phyloP scores from a whole-genome alignment of 2,113 vertebrate species.

The Microcebus murinus region DNA sequence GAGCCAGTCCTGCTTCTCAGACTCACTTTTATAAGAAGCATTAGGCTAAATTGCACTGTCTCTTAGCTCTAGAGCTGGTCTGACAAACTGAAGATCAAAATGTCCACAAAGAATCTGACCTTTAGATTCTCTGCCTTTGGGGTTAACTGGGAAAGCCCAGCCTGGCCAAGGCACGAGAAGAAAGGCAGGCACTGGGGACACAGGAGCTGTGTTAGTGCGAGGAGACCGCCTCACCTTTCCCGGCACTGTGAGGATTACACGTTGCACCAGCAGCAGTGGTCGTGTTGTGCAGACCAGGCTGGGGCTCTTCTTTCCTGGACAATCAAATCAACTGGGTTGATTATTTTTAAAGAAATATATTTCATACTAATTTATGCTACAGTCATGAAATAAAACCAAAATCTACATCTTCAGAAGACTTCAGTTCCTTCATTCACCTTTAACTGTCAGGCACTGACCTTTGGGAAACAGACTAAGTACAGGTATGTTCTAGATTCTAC shows the following conservation, averaged over 20 bases:
- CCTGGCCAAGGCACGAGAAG: neutral
- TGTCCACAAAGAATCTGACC: neutral
- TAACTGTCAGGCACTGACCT: neutral
- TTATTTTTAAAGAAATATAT: constrained; percentile 6
- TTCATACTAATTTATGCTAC: neutral
- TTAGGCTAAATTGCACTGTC: neutral
- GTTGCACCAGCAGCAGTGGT: neutral
- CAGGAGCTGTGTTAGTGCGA: neutral
- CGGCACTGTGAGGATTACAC: neutral
- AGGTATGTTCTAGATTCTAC: neutral
- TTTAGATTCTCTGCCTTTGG: neutral
- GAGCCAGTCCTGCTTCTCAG: neutral
- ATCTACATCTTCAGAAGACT: constrained; percentile 14
- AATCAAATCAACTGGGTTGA: neutral
- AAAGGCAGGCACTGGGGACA: neutral
- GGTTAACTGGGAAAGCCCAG: neutral
- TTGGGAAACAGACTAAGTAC: neutral
- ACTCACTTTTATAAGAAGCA: neutral
- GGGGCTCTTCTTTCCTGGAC: neutral
- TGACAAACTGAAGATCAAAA: neutral
- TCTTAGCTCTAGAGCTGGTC: neutral
- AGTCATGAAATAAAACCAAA: constrained; percentile 55
- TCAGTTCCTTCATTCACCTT: constrained; percentile 16
- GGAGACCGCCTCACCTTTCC: neutral
- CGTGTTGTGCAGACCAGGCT: accelerated